Percentiles rank a stretch among this genome's conserved stretches.
These are phyloP conservation scores for Steinernema scapterisci DNA, from an alignment of 2,888 invertebrate genomes.

Conservation along the genomic window DNA sequence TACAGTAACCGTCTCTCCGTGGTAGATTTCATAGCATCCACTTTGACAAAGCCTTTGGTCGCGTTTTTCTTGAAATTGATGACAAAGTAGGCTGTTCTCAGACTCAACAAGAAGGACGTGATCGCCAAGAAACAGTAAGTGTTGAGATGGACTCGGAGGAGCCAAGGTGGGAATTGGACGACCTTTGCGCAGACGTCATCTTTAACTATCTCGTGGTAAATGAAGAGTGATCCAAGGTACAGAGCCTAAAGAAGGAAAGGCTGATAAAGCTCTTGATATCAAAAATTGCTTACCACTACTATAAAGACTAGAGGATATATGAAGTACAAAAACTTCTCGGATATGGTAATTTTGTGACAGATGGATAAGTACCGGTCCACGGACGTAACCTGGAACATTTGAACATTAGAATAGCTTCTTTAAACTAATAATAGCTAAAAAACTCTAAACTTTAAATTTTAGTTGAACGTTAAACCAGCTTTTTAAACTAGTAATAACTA, in stretches of 20 bases:
- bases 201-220: conserved; percentile 1
- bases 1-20: background rate
- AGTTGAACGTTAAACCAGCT: too few species aligned
- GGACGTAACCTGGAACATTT: background rate
- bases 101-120: background rate
- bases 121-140: conserved; percentile 27
- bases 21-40: background rate
- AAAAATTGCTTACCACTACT: background rate
- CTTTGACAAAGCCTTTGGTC: background rate
- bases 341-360: background rate
- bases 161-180: conserved; percentile 6
- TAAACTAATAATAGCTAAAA: too few species aligned
- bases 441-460: too few species aligned
- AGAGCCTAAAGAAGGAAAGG: background rate
- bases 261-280: background rate
- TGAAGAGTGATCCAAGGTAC: conserved; percentile 18
- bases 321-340: background rate
- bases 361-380: background rate
- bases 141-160: background rate
- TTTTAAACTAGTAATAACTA: too few species aligned
- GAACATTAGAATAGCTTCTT: too few species aligned
- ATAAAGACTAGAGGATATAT: background rate
- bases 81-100: background rate
- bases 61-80: background rate
- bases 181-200: conserved; percentile 10